phyloP scores from a whole-genome alignment of 2,888 invertebrate genomes.

The Ferdinandea cuprea region DNA sequence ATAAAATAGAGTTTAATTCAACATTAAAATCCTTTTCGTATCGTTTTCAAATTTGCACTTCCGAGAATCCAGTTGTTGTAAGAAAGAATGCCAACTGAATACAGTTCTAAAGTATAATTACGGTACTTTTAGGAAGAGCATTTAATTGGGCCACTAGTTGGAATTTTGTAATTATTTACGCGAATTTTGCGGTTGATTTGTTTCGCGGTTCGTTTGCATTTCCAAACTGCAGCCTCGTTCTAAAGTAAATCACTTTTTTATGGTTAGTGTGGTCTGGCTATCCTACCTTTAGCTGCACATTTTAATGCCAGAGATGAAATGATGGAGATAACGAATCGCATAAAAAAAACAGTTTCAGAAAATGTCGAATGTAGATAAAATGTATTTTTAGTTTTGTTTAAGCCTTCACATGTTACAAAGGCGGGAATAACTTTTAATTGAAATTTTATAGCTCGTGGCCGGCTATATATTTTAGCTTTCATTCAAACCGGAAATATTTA shows the following conservation, averaged over 20 bases:
- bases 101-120: neutral
- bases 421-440: too few species aligned
- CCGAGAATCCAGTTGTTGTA: neutral
- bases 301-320: too few species aligned
- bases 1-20: slow-evolving; percentile 48
- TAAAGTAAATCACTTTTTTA: slow-evolving; percentile 58
- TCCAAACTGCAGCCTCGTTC: neutral
- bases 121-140: slow-evolving; percentile 37
- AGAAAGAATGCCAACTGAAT: too few species aligned
- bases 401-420: too few species aligned
- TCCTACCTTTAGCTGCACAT: slow-evolving; percentile 10
- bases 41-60: slow-evolving; percentile 15
- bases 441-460: too few species aligned
- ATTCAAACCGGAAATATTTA: too few species aligned
- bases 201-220: slow-evolving; percentile 21
- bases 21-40: slow-evolving; percentile 35
- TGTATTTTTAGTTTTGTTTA: too few species aligned
- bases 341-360: too few species aligned
- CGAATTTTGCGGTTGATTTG: slow-evolving; percentile 66
- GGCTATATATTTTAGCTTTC: too few species aligned
- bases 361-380: too few species aligned
- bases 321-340: neutral
- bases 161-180: slow-evolving; percentile 74
- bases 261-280: slow-evolving; percentile 38
- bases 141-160: slow-evolving; percentile 72